A percentile compares a stretch with the other conserved stretches of the same genome.
phyloP scores from a whole-genome alignment of 1,140 invertebrate genomes.

The Scaptomyza graminum region DNA sequence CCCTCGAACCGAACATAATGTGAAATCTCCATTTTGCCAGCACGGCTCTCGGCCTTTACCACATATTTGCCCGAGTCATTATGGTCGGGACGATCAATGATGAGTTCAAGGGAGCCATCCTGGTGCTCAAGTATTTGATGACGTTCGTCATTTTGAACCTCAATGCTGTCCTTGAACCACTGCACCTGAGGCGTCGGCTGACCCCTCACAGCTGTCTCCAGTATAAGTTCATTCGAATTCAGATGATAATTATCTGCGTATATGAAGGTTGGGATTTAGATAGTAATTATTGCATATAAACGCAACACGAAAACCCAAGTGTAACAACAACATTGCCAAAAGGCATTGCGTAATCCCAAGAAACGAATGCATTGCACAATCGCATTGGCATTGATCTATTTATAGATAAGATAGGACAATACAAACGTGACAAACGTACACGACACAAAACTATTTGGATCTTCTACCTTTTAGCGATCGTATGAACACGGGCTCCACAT shows the following conservation, averaged over 20 bases:
- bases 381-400: constrained; percentile 37
- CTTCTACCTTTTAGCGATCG: constrained; percentile 82
- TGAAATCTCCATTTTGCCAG: constrained; percentile 75
- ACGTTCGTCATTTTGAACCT: constrained; percentile 83
- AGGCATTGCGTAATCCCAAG: constrained; percentile 55
- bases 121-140: constrained; percentile 70
- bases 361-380: constrained; percentile 59
- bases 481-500: constrained; percentile 78
- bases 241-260: constrained; percentile 80
- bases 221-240: constrained; percentile 78
- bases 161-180: constrained; percentile 92
- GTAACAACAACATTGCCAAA: constrained; percentile 16
- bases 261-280: constrained; percentile 4
- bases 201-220: constrained; percentile 87
- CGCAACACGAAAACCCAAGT: constrained; percentile 7
- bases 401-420: constrained; percentile 32
- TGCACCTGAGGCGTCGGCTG: constrained; percentile 90
- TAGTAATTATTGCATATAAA: constrained; percentile 37
- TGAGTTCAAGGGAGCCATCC: constrained; percentile 75
- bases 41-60: constrained; percentile 73
- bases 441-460: constrained; percentile 11
- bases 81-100: constrained; percentile 72
- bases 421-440: constrained; percentile 12
- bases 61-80: constrained; percentile 81
- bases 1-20: constrained; percentile 79